A percentile compares a stretch with the other conserved stretches of the same genome.
These are phyloP conservation scores for Manacus vitellinus DNA, from an alignment of 2,113 vertebrate species.

Conservation along the genomic window DNA sequence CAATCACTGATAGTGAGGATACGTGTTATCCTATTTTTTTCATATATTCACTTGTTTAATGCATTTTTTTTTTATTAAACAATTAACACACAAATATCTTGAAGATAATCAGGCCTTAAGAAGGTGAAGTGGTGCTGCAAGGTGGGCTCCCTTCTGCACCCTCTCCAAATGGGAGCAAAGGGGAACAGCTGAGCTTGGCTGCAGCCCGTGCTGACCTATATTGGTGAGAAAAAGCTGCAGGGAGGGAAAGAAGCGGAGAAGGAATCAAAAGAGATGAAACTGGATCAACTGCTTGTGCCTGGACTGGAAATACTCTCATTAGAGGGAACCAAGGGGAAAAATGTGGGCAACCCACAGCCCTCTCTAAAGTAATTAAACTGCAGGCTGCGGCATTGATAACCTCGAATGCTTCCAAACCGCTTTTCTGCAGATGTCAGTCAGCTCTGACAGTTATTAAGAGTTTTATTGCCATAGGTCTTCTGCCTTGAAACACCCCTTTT, in stretches of 20 bases:
- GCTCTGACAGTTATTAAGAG: not conserved
- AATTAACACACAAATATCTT: not conserved
- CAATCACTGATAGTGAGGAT: not conserved
- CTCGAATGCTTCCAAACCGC: constrained; percentile 1
- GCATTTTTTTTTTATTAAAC: not conserved
- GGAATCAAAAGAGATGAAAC: constrained; percentile 64
- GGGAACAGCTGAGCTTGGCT: not conserved
- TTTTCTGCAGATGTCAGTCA: constrained; percentile 10
- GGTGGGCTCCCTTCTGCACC: not conserved
- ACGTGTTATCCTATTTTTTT: not conserved
- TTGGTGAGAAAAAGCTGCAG: constrained; percentile 40
- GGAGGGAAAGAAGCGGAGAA: constrained; percentile 22
- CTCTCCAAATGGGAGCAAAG: not conserved
- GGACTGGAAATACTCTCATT: constrained; percentile 60
- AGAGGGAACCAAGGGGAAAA: constrained; percentile 28
- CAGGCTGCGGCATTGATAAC: not conserved
- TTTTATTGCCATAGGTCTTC: not conserved
- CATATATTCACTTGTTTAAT: not conserved
- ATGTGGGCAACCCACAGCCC: not conserved
- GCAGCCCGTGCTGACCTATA: constrained; percentile 55
- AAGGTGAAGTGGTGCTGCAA: fast-evolving
- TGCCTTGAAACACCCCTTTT: not conserved
- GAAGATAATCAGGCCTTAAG: not conserved
- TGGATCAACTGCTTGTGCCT: constrained; percentile 53
- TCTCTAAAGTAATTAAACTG: constrained; percentile 46